A percentile compares a stretch with the other conserved stretches of the same genome.
Conservation (phyloP, 2,113 vertebrate genomes). For the Sprattus sprattus region DNA sequence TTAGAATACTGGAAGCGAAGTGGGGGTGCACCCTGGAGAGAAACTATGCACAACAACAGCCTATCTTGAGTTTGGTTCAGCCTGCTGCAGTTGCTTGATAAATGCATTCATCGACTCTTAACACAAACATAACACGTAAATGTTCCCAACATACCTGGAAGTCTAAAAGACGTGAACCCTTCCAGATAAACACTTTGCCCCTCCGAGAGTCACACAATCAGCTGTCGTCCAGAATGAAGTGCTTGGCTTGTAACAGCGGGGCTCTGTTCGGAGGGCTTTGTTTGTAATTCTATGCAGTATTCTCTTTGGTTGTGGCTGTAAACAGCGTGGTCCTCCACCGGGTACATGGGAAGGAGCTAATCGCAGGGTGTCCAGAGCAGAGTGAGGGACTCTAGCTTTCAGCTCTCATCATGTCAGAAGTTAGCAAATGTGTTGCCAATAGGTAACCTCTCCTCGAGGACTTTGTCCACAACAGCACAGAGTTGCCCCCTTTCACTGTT, state of each 20-base stretch:
- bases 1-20: neutral
- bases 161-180: neutral
- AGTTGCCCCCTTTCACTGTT: neutral
- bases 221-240: neutral
- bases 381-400: neutral
- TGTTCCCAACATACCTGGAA: neutral
- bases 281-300: neutral
- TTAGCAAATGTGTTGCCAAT: constrained; percentile 17
- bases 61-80: neutral
- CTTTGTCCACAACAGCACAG: constrained; percentile 9
- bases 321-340: neutral
- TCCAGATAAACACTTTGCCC: neutral
- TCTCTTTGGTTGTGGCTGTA: neutral
- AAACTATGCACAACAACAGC: constrained; percentile 14
- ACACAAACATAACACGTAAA: neutral
- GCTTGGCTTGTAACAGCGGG: neutral
- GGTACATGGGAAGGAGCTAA: neutral
- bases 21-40: neutral
- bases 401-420: constrained; percentile 8
- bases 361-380: neutral
- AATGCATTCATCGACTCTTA: neutral
- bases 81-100: constrained; percentile 3
- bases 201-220: neutral
- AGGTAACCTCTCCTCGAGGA: neutral
- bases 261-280: neutral